Evolutionary conservation across 2,888 invertebrate species (phyloP), one percentile per base, ranked within the genome.

Genomic region (Athalia rosae): DNA sequence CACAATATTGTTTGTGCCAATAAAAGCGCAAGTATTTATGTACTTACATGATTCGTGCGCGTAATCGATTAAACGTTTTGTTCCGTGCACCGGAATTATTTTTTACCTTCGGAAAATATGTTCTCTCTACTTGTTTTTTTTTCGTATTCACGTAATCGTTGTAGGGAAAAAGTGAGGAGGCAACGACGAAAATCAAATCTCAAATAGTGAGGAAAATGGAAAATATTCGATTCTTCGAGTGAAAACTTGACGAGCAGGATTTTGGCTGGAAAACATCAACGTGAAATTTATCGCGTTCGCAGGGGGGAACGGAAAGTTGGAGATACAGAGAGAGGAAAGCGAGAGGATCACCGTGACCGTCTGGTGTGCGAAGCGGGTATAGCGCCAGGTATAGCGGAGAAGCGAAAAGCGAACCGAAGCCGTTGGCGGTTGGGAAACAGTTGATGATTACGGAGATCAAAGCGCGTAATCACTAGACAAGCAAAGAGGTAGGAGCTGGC

Each of bases 371-470:
- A 59, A 74, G 61, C 74, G 74, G 47, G 71, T 58, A 58, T 58
- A 58, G 9, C 48, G 7, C n/a, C 56, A 56, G 56, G n/a, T 7
- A 13, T 71, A 61, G n/a, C n/a, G n/a, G 28, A 28, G 28, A 28
- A 28, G 62, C 74, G 74, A 61, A 74, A 74, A 74, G 74, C 61
- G 74, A 74, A 62, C 62, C 62, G 59, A 61, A 74, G 74, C 74
- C 74, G 47, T 71, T 71, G 71, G 74, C 48, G 74, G 74, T 74
- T 74, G 74, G 61, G 74, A 74, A 74, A 74, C 74, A 82, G 81
- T 80, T 82, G 83, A 85, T 87, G 87, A 88, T 87, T 88, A 87
- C 85, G 80, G 84, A 87, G 88, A 88, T 88, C 87, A 88, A 88
- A 88, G 87, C 85, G 83, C 85, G 86, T 85, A 85, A 86, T 86